Evolutionary conservation across 2,797 vertebrate species (phyloP).

Genomic region (Sebastes hopkinsi): DNA sequence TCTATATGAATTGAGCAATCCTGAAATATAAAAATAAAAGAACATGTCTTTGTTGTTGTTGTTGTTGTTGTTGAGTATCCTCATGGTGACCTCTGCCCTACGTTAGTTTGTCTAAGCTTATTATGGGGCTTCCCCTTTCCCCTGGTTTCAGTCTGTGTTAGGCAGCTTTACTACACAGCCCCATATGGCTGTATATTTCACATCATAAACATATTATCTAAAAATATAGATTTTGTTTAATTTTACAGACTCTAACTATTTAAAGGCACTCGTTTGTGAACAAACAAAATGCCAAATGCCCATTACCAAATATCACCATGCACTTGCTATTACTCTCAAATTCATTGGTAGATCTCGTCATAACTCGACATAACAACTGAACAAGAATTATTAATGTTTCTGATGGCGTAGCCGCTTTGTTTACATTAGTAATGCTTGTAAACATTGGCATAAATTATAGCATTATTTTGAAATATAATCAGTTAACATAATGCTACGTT

Average conservation of each 20-base stretch:
- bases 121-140: slow-evolving; percentile 62
- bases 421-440: not conserved
- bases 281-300: not conserved
- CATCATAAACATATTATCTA: not conserved
- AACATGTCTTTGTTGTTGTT: slow-evolving; percentile 10
- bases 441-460: not conserved
- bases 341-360: not conserved
- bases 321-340: not conserved
- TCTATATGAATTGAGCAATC: not conserved
- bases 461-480: not conserved
- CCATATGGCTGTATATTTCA: slow-evolving; percentile 4
- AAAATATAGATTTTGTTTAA: not conserved
- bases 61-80: slow-evolving; percentile 25
- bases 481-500: not conserved
- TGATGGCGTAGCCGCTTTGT: not conserved
- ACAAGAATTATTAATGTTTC: not conserved
- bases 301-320: not conserved
- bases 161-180: slow-evolving; percentile 13
- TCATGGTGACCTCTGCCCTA: slow-evolving; percentile 52
- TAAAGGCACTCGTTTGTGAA: not conserved
- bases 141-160: slow-evolving; percentile 37
- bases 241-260: not conserved
- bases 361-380: not conserved
- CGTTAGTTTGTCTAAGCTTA: slow-evolving; percentile 54
- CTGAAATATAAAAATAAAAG: not conserved